Conservation (phyloP, 2,888 invertebrate species). For the Lithophane leautieri region DNA sequence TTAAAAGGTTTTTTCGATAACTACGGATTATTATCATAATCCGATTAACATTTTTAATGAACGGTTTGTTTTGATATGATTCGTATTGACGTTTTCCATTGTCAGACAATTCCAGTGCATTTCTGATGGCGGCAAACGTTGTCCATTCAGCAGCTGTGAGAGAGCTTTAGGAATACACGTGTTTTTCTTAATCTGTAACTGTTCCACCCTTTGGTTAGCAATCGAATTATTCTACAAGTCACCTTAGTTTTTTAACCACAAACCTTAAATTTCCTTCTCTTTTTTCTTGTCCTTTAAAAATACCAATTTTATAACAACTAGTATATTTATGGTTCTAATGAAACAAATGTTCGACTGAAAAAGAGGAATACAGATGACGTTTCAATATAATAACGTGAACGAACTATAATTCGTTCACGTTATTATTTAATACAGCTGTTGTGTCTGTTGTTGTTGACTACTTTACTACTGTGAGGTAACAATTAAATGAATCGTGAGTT, state of each 20-base stretch:
- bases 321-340: too few relatives aligned
- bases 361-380: too few relatives aligned
- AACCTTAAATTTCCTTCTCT: neutral
- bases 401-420: too few relatives aligned
- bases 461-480: neutral
- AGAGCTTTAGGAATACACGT: neutral
- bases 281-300: neutral
- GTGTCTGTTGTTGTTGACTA: neutral
- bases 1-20: neutral
- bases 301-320: neutral
- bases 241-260: too few relatives aligned
- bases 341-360: too few relatives aligned
- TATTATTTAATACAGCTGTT: too few relatives aligned
- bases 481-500: conserved; percentile 3
- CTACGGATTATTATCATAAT: neutral
- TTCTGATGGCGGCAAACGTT: neutral
- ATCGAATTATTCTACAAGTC: neutral
- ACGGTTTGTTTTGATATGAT: neutral
- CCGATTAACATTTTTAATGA: neutral
- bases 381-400: too few relatives aligned
- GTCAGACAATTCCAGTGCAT: neutral
- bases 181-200: neutral
- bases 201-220: neutral
- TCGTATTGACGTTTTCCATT: neutral
- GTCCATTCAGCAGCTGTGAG: too few relatives aligned